These are phyloP conservation scores for Acrocephalus kingi DNA, from an alignment of 2,113 vertebrate genomes.

Conservation along the genomic window DNA sequence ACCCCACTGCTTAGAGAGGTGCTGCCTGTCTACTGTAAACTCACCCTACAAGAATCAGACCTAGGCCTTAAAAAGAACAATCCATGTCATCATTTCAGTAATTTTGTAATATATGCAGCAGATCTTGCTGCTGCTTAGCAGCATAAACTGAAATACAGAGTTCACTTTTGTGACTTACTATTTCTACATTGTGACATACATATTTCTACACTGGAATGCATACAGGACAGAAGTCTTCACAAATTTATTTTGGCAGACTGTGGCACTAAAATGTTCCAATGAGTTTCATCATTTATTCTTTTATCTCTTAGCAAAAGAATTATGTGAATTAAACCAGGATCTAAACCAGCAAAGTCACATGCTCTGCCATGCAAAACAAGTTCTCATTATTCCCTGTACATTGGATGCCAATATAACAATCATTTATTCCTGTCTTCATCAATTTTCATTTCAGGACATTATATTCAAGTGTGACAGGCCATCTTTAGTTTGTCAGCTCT, in stretches of 20 bases:
- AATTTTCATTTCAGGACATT: not conserved
- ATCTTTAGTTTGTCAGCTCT: constrained; percentile 29
- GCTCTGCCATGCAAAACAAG: constrained; percentile 48
- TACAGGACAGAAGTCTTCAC: constrained; percentile 45
- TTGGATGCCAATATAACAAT: not conserved
- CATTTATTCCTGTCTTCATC: not conserved
- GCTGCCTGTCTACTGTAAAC: not conserved
- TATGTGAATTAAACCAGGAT: not conserved
- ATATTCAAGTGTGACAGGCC: constrained; percentile 8
- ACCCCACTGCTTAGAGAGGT: not conserved
- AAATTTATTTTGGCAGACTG: not conserved
- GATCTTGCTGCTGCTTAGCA: not conserved
- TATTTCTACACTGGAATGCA: constrained; percentile 66
- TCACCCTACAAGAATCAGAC: not conserved
- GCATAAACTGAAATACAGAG: not conserved
- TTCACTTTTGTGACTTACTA: not conserved
- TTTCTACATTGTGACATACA: too few species aligned
- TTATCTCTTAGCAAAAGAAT: not conserved
- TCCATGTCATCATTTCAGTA: not conserved
- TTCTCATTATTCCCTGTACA: not conserved
- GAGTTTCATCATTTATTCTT: not conserved
- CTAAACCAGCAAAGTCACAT: constrained; percentile 21
- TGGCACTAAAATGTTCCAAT: not conserved
- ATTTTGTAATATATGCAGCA: not conserved
- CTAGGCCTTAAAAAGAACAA: not conserved